Conservation (phyloP, 2,888 invertebrate genomes). For the Tupiocoris notatus region DNA sequence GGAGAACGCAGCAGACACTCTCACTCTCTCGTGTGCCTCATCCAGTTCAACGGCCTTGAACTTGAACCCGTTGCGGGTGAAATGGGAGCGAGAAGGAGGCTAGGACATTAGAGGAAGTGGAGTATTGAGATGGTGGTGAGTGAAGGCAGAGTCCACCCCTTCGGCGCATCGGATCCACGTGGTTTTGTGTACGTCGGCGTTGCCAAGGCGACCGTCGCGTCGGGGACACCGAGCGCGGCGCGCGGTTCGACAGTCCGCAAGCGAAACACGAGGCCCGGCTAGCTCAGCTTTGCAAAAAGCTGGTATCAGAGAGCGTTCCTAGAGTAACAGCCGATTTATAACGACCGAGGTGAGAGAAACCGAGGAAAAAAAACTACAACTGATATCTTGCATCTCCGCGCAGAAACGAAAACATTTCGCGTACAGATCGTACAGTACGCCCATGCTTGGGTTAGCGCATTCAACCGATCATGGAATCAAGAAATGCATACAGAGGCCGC, state of each 20-base stretch:
- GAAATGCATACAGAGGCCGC: too few species aligned
- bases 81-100: not conserved
- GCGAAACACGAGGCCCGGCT: too few species aligned
- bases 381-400: too few species aligned
- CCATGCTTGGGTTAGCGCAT: too few species aligned
- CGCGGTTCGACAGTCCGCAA: not conserved
- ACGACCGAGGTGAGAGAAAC: too few species aligned
- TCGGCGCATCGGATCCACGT: not conserved
- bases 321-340: too few species aligned
- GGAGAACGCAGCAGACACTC: not conserved
- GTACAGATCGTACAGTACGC: too few species aligned
- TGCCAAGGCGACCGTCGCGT: not conserved
- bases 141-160: not conserved
- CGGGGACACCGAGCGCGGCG: not conserved
- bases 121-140: not conserved
- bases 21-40: constrained; percentile 7
- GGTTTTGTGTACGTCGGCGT: not conserved
- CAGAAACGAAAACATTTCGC: too few species aligned
- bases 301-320: too few species aligned
- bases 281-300: too few species aligned
- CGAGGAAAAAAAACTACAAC: too few species aligned
- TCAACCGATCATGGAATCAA: too few species aligned
- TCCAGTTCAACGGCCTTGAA: constrained; percentile 21
- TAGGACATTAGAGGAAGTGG: not conserved
- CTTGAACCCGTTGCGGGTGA: constrained; percentile 11